Percentiles rank a stretch among this genome's conserved stretches.
phyloP scores from a whole-genome alignment of 2,113 vertebrate genomes.

The Nerophis ophidion region DNA sequence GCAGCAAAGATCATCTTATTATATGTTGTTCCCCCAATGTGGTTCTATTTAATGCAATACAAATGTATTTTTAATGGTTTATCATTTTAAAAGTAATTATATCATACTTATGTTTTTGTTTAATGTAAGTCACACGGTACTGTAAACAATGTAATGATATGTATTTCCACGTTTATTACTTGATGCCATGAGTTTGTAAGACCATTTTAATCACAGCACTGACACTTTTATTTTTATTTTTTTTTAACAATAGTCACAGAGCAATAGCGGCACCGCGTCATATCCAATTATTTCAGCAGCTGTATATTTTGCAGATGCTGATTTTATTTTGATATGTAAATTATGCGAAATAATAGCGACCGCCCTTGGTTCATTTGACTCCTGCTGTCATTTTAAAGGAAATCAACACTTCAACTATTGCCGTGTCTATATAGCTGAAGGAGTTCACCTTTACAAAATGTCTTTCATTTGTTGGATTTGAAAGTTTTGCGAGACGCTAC shows the following conservation, averaged over 20 bases:
- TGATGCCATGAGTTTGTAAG: slow-evolving; percentile 29
- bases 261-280: slow-evolving; percentile 11
- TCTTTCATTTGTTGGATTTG: slow-evolving; percentile 6
- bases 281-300: slow-evolving; percentile 16
- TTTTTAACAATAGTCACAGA: slow-evolving; percentile 12
- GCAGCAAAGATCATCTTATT: neutral
- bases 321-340: slow-evolving; percentile 11
- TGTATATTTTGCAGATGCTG: neutral
- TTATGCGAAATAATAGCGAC: slow-evolving; percentile 5
- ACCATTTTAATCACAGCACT: slow-evolving; percentile 20
- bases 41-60: neutral
- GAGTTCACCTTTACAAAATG: neutral
- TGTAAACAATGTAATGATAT: slow-evolving; percentile 4
- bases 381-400: neutral
- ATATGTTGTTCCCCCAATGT: neutral
- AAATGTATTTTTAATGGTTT: neutral
- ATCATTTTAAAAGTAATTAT: neutral
- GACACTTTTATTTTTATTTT: slow-evolving; percentile 20
- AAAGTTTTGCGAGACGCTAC: slow-evolving; percentile 8
- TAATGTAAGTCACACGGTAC: neutral
- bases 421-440: slow-evolving; percentile 4
- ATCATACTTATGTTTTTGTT: neutral
- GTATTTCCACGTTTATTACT: neutral
- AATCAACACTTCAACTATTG: neutral
- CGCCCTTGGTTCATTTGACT: neutral